These are phyloP conservation scores for Apocrypta bakeri DNA, from an alignment of 1,140 invertebrate species.

Conservation along the genomic window DNA sequence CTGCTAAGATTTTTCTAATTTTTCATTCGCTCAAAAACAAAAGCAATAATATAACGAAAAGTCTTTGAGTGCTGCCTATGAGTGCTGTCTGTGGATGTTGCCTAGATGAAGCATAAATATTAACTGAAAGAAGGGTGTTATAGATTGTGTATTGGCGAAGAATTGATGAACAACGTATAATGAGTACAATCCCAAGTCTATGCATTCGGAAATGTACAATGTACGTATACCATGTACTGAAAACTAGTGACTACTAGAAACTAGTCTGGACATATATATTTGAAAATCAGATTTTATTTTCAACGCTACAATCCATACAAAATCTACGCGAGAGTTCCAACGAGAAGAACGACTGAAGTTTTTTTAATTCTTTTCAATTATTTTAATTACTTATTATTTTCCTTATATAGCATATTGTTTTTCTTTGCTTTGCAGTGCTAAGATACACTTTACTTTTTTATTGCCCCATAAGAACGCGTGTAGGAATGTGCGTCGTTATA, in stretches of 20 bases:
- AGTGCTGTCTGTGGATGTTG: too few species aligned
- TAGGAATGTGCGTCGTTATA: conserved; percentile 31
- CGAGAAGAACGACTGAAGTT: conserved; percentile 33
- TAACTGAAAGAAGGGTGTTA: conserved; percentile 12
- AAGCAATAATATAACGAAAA: too few species aligned
- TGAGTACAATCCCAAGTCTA: not conserved
- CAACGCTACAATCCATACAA: conserved; percentile 67
- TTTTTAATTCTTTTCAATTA: not conserved
- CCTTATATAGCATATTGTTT: not conserved
- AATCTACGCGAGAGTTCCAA: conserved; percentile 65
- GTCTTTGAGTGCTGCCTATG: not conserved
- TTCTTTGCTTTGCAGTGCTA: conserved; percentile 28
- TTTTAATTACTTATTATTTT: not conserved
- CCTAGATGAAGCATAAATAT: not conserved
- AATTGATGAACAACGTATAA: not conserved
- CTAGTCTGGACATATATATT: conserved; percentile 53
- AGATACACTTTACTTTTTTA: conserved; percentile 29
- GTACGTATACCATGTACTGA: not conserved
- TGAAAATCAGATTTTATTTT: conserved; percentile 69
- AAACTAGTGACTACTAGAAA: too few species aligned
- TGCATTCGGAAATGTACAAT: not conserved
- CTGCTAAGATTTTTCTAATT: not conserved
- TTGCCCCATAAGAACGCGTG: conserved; percentile 38
- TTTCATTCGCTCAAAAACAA: not conserved
- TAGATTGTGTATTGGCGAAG: conserved; percentile 13